Evolutionary conservation across 2,797 vertebrate genomes (phyloP).

Genomic region (Austrolebias charrua): DNA sequence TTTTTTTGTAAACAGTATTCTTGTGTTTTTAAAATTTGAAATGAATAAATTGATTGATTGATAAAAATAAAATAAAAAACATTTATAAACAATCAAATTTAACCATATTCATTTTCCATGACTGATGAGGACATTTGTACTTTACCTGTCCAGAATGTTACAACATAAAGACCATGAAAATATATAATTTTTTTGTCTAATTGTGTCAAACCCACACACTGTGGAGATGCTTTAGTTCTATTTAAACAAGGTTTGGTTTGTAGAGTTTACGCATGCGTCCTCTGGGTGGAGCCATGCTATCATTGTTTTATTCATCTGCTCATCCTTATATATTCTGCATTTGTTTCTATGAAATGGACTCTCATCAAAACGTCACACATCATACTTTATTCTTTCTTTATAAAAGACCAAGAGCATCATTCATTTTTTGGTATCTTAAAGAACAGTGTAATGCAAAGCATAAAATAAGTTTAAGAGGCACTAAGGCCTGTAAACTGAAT

Average conservation of each 20-base stretch:
- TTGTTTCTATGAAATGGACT: background rate
- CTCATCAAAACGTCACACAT: too few relatives aligned
- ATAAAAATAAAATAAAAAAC: too few relatives aligned
- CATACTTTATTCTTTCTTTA: too few relatives aligned
- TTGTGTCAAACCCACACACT: background rate
- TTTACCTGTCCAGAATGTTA: background rate
- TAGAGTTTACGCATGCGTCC: conserved; percentile 39
- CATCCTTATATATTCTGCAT: conserved; percentile 2
- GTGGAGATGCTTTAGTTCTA: background rate
- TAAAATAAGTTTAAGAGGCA: too few relatives aligned
- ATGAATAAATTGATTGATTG: too few relatives aligned
- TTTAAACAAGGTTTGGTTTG: background rate
- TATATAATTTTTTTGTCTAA: background rate
- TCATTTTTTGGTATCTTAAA: too few relatives aligned
- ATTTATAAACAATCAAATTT: conserved; percentile 4
- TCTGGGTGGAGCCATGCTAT: conserved; percentile 69
- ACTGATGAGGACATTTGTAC: background rate
- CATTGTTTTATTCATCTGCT: conserved; percentile 31
- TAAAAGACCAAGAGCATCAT: too few relatives aligned
- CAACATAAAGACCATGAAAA: background rate
- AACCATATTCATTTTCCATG: background rate
- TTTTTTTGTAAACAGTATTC: too few relatives aligned
- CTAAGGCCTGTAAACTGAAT: too few relatives aligned
- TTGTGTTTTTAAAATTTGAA: too few relatives aligned
- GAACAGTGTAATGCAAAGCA: too few relatives aligned